Percentiles rank a stretch among this genome's conserved stretches.
Evolutionary conservation across 1,140 invertebrate genomes (phyloP).

Genomic region (Apis mellifera): Amel_HAv3.1 CM009943.2:9153501-9154000

Average conservation of each 20-base stretch:
- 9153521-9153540: too few relatives aligned
- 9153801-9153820: slow-evolving; percentile 46
- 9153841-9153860: slow-evolving; percentile 60
- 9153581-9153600: too few relatives aligned
- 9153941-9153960: slow-evolving; percentile 56
- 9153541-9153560: too few relatives aligned
- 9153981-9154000: too few relatives aligned
- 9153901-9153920: slow-evolving; percentile 58
- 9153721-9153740: slow-evolving; percentile 12
- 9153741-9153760: slow-evolving; percentile 49
- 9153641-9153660: neutral
- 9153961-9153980: slow-evolving; percentile 69
- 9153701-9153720: neutral
- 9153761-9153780: slow-evolving; percentile 48
- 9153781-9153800: slow-evolving; percentile 40
- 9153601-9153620: too few relatives aligned
- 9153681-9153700: slow-evolving; percentile 57
- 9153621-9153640: too few relatives aligned
- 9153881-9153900: slow-evolving; percentile 75
- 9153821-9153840: slow-evolving; percentile 34
- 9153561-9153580: too few relatives aligned
- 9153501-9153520: too few relatives aligned
- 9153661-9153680: neutral
- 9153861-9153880: slow-evolving; percentile 72
- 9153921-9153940: slow-evolving; percentile 53